Conservation (phyloP, 2,888 invertebrate genomes). For the Dryocosmus kuriphilus region DNA sequence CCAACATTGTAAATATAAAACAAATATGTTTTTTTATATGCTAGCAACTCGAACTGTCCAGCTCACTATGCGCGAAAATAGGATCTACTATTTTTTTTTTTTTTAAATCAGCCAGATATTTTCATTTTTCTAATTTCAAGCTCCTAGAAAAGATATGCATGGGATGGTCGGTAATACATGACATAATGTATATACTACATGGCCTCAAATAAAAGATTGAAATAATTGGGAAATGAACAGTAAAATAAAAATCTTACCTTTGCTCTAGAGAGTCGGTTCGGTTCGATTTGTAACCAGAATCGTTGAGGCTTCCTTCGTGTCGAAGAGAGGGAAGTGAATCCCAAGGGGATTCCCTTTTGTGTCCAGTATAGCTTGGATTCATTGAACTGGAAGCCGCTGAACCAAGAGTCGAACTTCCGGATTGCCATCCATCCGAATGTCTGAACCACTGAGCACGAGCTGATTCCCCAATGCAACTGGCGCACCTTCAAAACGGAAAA, state of each 20-base stretch:
- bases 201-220: too few species aligned
- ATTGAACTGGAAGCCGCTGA: slow-evolving; percentile 79
- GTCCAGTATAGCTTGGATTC: slow-evolving; percentile 77
- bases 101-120: too few species aligned
- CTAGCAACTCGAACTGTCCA: too few species aligned
- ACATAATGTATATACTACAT: too few species aligned
- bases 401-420: slow-evolving; percentile 85
- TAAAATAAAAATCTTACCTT: slow-evolving; percentile 80
- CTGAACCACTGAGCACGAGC: slow-evolving; percentile 94
- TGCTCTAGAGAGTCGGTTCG: slow-evolving; percentile 92
- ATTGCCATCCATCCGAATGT: slow-evolving; percentile 93
- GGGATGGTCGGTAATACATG: too few species aligned
- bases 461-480: slow-evolving; percentile 93
- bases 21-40: too few species aligned
- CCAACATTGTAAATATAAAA: too few species aligned
- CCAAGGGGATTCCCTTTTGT: slow-evolving; percentile 89
- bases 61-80: too few species aligned
- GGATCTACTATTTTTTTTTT: too few species aligned
- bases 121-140: too few species aligned
- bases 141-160: too few species aligned
- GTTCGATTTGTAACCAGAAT: slow-evolving; percentile 92
- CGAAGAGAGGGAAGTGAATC: slow-evolving; percentile 91
- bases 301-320: slow-evolving; percentile 91
- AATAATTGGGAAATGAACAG: too few species aligned
- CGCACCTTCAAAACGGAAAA: slow-evolving; percentile 80